phyloP scores from a whole-genome alignment of 1,140 invertebrate genomes.

The Melanaphis sacchari region DNA sequence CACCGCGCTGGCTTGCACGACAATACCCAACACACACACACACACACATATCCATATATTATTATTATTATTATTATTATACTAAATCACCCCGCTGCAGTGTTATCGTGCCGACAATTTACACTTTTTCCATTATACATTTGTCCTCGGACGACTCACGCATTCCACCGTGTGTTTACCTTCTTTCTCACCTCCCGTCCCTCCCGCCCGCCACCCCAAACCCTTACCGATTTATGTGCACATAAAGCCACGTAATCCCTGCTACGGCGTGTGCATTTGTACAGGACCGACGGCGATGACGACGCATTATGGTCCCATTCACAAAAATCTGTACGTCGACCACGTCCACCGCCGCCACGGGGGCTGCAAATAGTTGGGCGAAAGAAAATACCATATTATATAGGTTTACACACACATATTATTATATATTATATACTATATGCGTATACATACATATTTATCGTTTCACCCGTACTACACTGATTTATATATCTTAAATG shows the following conservation, averaged over 20 bases:
- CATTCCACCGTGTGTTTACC: slow-evolving; percentile 2
- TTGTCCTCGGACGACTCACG: background rate
- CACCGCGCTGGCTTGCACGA: background rate
- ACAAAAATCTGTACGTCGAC: background rate
- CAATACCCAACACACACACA: background rate
- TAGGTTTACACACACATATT: no score
- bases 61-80: background rate
- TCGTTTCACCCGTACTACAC: background rate
- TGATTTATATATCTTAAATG: slow-evolving; percentile 19
- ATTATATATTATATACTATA: no score
- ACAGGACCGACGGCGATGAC: background rate
- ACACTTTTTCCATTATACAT: slow-evolving; percentile 34
- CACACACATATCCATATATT: background rate
- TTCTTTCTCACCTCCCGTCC: background rate
- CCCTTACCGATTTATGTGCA: slow-evolving; percentile 1
- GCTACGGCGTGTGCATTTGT: background rate
- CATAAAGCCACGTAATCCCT: background rate
- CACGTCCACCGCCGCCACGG: background rate
- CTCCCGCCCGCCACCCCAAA: background rate
- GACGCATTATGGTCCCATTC: background rate
- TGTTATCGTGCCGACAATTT: slow-evolving; percentile 47
- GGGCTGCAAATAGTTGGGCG: slow-evolving; percentile 18
- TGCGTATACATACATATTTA: background rate
- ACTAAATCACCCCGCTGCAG: background rate
- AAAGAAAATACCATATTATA: background rate